Percentiles rank a stretch among this genome's conserved stretches.
Conservation (phyloP, 2,888 invertebrate species). For the Enoplolaimus lenunculus region DNA sequence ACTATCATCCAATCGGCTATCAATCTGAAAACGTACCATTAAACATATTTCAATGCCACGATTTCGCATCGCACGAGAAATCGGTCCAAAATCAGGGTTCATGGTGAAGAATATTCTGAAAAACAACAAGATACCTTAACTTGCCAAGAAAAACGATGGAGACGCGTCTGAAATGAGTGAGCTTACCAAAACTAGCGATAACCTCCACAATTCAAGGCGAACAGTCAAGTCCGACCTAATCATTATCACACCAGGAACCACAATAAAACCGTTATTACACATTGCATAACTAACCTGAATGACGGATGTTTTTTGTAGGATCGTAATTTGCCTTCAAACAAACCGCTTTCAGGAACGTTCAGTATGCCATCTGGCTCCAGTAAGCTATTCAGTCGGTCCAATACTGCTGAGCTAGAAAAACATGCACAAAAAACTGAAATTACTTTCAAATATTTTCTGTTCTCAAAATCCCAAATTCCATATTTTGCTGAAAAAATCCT, state of each 20-base stretch:
- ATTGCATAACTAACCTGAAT: conserved; percentile 52
- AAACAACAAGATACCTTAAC: conserved; percentile 13
- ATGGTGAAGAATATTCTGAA: conserved; percentile 73
- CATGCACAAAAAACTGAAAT: too few species aligned
- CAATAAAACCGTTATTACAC: background rate
- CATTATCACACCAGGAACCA: background rate
- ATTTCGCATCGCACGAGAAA: conserved; percentile 95
- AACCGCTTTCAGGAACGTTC: conserved; percentile 77
- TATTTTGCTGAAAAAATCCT: too few species aligned
- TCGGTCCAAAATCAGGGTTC: conserved; percentile 84
- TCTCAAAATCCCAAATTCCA: too few species aligned
- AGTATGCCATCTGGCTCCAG: conserved; percentile 81
- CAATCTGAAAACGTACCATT: conserved; percentile 31
- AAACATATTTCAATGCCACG: conserved; percentile 79
- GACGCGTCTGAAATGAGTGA: background rate
- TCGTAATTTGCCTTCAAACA: conserved; percentile 56
- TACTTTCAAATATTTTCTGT: too few species aligned
- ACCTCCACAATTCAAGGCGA: background rate
- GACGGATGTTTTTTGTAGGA: conserved; percentile 67
- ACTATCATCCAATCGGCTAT: too few species aligned
- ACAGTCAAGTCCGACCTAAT: background rate
- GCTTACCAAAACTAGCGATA: background rate
- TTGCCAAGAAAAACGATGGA: too few species aligned
- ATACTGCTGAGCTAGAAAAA: conserved; percentile 67
- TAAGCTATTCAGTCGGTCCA: conserved; percentile 86